These are phyloP conservation scores for Cyprinella venusta DNA, from an alignment of 2,797 vertebrate genomes.

Conservation along the genomic window DNA sequence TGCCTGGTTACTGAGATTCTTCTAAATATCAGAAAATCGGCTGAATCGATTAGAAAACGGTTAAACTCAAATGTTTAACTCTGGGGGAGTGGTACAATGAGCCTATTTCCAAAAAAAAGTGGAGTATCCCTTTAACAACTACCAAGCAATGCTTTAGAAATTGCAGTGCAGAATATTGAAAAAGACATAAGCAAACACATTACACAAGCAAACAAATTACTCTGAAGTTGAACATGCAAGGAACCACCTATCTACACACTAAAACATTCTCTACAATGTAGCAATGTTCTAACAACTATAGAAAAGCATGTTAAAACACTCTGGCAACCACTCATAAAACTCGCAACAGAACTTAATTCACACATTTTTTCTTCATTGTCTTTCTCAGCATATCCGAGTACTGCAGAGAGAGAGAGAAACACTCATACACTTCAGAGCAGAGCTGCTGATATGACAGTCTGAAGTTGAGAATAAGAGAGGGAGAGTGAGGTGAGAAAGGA, in stretches of 20 bases:
- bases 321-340: background rate
- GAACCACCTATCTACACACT: background rate
- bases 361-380: background rate
- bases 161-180: background rate
- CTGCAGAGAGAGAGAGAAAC: background rate
- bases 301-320: background rate
- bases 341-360: background rate
- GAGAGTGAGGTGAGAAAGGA: slow-evolving; percentile 28
- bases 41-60: too few relatives aligned
- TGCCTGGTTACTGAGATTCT: too few relatives aligned
- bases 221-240: background rate
- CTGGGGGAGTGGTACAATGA: too few relatives aligned
- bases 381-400: slow-evolving; percentile 2
- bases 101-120: too few relatives aligned
- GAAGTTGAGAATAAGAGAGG: slow-evolving; percentile 16
- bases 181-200: background rate
- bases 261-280: background rate
- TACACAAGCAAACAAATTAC: too few relatives aligned
- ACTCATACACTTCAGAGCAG: slow-evolving; percentile 2
- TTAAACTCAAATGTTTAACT: too few relatives aligned
- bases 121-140: too few relatives aligned
- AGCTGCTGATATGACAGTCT: slow-evolving; percentile 22
- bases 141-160: background rate
- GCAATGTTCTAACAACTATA: background rate
- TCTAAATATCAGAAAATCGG: too few relatives aligned